A percentile compares a stretch with the other conserved stretches of the same genome.
Evolutionary conservation across 2,888 invertebrate genomes (phyloP).

Genomic region (Limnephilus auricula): DNA sequence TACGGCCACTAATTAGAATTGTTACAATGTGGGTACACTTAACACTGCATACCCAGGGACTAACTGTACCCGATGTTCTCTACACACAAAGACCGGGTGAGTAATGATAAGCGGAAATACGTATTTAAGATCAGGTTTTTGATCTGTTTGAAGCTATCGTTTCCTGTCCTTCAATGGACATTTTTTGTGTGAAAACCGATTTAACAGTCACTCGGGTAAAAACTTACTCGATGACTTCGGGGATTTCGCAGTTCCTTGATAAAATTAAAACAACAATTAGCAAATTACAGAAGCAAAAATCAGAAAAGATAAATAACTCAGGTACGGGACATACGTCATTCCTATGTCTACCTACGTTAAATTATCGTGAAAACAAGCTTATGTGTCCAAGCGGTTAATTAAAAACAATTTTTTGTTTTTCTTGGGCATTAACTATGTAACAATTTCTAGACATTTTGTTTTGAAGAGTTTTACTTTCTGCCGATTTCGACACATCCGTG

Average conservation of each 20-base stretch:
- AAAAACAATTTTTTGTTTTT: too few species aligned
- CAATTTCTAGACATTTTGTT: too few species aligned
- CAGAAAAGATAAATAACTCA: neutral
- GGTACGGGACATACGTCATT: too few species aligned
- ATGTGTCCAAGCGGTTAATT: too few species aligned
- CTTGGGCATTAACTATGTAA: too few species aligned
- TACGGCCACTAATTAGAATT: neutral
- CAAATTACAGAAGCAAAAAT: neutral
- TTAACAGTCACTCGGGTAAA: neutral
- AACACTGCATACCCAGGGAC: neutral
- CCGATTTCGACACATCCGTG: too few species aligned
- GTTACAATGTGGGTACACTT: neutral
- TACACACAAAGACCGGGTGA: neutral
- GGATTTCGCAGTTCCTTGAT: neutral
- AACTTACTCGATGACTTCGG: neutral
- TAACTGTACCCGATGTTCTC: neutral
- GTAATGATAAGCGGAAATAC: neutral
- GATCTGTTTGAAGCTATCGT: conserved; percentile 2
- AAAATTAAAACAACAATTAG: neutral
- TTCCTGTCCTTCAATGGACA: neutral
- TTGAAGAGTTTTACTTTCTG: too few species aligned
- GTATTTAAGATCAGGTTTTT: neutral
- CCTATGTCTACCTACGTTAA: too few species aligned
- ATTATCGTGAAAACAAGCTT: too few species aligned
- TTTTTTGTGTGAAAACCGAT: neutral